Base-by-base conservation (phyloP, 1,140 invertebrate genomes). In the Ceratina japonica region DNA sequence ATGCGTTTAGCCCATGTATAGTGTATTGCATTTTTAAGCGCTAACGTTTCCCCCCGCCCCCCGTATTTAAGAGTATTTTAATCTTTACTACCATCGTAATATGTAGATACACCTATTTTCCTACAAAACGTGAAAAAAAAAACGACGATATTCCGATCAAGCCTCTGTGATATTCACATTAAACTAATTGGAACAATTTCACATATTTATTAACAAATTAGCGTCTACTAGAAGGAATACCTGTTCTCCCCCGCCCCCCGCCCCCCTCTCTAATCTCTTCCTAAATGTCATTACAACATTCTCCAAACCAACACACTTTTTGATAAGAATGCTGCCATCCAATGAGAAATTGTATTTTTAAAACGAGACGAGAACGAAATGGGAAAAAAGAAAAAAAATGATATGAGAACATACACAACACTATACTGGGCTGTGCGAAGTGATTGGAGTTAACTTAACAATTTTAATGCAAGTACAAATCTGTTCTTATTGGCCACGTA, bases 381-480 rank as follows among this genome's bases (percentile, higher is more conserved):
- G 18, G 75, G 85, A 90, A 87, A 87, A 73, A 66, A 90, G 89
- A 89, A 89, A 87, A 88, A 91, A 91, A 91, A 89, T 18, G n/a
- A 90, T 87, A 89, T 86, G 82, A 89, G 88, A 91, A 91, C 89
- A 91, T 90, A 92, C 90, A 91, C 89, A 44, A 44, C 37, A 89
- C 90, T 92, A 91, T 92, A 92, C 91, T 91, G 90, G 91, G 91
- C 91, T 92, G 91, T 92, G 91, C 90, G 89, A 92, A 91, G 89
- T 92, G 90, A 92, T 92, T 92, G 91, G 90, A 92, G 90, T 91
- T 92, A 88, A 91, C 91, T 92, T 92, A 92, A 92, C 90, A 91
- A 92, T 92, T 92, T 92, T 90, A 92, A 92, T 92, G 89, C 91
- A 92, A 92, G 91, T 92, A 92, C 91, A 92, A 92, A 92, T 91